Conservation (phyloP, 2,888 invertebrate species). For the Elegia similella region DNA sequence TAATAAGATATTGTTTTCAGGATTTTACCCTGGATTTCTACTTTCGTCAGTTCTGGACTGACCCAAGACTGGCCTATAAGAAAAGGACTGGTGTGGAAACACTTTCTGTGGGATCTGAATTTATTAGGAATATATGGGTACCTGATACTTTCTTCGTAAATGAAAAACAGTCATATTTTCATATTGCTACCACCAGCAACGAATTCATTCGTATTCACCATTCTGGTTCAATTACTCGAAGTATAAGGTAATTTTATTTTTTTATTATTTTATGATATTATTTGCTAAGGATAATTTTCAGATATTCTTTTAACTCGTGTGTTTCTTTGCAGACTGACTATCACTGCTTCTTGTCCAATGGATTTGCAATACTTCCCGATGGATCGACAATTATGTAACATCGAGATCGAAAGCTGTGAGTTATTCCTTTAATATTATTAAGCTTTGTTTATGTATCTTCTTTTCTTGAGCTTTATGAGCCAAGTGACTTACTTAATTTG, state of each 20-base stretch:
- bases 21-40: slow-evolving; percentile 99
- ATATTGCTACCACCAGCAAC: slow-evolving; percentile 99
- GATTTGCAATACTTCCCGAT: slow-evolving; percentile 97
- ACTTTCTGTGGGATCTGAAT: slow-evolving; percentile 95
- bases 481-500: slow-evolving; percentile 26
- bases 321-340: slow-evolving; percentile 89
- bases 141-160: slow-evolving; percentile 99
- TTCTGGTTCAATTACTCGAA: slow-evolving; percentile 95
- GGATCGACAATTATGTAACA: slow-evolving; percentile 96
- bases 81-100: slow-evolving; percentile 93
- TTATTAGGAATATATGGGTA: slow-evolving; percentile 99
- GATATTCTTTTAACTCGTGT: too few species aligned
- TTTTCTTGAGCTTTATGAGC: slow-evolving; percentile 32
- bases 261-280: slow-evolving; percentile 21
- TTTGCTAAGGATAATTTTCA: too few species aligned
- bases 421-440: slow-evolving; percentile 44
- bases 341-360: slow-evolving; percentile 98
- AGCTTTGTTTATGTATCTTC: slow-evolving; percentile 24
- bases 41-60: slow-evolving; percentile 99
- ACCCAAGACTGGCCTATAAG: slow-evolving; percentile 95
- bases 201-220: slow-evolving; percentile 98
- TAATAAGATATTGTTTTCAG: slow-evolving; percentile 72
- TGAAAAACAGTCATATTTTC: slow-evolving; percentile 99
- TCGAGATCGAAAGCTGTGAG: slow-evolving; percentile 99
- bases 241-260: slow-evolving; percentile 87